A percentile compares a stretch with the other conserved stretches of the same genome.
Conservation (phyloP, 23 tunicate genomes). For the Ascidia mentula region DNA sequence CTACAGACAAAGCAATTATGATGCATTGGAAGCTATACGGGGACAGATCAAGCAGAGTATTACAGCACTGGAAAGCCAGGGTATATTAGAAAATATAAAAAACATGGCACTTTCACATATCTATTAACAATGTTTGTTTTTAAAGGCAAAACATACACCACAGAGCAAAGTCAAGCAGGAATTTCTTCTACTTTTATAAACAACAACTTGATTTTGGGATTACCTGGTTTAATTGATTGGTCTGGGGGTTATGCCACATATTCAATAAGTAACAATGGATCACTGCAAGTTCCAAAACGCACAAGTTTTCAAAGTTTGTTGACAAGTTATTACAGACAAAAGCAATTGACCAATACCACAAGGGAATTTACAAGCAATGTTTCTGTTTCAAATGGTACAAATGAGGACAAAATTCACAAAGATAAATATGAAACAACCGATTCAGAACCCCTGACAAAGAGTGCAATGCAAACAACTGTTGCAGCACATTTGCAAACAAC, state of each 20-base stretch:
- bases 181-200: slow-evolving; percentile 22
- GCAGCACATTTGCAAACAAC: neutral
- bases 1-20: slow-evolving; percentile 26
- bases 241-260: slow-evolving; percentile 51
- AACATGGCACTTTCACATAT: neutral
- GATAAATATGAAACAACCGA: neutral
- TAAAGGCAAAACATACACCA: slow-evolving; percentile 45
- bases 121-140: neutral
- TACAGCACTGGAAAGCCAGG: slow-evolving; percentile 57
- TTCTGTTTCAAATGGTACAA: neutral
- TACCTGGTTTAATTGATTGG: slow-evolving; percentile 67
- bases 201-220: slow-evolving; percentile 31
- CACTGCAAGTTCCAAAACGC: neutral
- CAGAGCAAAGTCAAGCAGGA: slow-evolving; percentile 67
- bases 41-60: slow-evolving; percentile 34
- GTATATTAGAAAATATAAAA: slow-evolving; percentile 17
- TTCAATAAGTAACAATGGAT: neutral
- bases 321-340: neutral
- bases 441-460: neutral
- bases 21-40: slow-evolving; percentile 37
- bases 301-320: slow-evolving; percentile 18
- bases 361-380: neutral
- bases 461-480: neutral
- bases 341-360: neutral
- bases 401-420: neutral